A percentile compares a stretch with the other conserved stretches of the same genome.
Conservation (phyloP, 2,797 vertebrate species). For the Nasua narica region DNA sequence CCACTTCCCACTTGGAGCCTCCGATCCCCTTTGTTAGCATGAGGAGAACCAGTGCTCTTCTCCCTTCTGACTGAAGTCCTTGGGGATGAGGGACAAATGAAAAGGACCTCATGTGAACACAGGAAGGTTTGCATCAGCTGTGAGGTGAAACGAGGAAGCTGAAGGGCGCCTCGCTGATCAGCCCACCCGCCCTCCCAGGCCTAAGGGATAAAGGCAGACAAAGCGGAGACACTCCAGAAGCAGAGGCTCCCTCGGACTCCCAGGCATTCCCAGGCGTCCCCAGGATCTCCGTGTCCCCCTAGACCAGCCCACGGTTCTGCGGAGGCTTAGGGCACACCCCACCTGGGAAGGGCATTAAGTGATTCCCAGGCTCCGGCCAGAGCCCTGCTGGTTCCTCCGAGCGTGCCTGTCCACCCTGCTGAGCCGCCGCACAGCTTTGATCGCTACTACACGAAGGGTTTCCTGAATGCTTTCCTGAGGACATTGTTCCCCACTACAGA, state of each 20-base stretch:
- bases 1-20: neutral
- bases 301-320: neutral
- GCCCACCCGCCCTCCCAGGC: neutral
- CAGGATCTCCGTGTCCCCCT: neutral
- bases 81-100: neutral
- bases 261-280: neutral
- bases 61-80: neutral
- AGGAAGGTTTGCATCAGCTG: neutral
- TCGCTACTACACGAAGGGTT: slow-evolving; percentile 65
- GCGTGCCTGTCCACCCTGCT: slow-evolving; percentile 41
- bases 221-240: neutral
- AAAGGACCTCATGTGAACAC: neutral
- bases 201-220: neutral
- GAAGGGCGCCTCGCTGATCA: neutral
- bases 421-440: slow-evolving; percentile 56
- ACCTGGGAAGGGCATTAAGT: slow-evolving; percentile 10
- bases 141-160: neutral
- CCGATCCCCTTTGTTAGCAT: neutral
- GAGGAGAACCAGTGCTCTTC: neutral
- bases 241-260: neutral
- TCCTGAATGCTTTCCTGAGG: slow-evolving; percentile 79
- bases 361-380: slow-evolving; percentile 38
- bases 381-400: slow-evolving; percentile 50
- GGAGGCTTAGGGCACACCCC: neutral
- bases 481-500: slow-evolving; percentile 72